Evolutionary conservation across 2,113 vertebrate species (phyloP), one percentile per base, ranked within the genome.

Genomic region (Oxyura jamaicensis): DNA sequence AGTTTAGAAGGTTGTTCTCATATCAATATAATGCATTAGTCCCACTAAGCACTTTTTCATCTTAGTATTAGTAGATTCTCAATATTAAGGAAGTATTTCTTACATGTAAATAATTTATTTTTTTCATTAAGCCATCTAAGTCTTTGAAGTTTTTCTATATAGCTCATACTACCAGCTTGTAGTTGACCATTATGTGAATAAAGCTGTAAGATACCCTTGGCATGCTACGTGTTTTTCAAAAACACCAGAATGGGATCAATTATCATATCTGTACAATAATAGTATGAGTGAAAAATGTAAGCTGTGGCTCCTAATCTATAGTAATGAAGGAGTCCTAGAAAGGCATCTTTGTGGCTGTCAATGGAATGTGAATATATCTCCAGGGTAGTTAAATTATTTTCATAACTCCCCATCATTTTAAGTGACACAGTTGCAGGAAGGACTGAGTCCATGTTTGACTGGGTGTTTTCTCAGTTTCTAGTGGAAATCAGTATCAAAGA

Each of bases 281-380:
- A 36, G 55, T 23, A 63, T 52, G 63, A 69, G 67, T 88, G 88
- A 83, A 92, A 95, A 95, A 62, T 69, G 11, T 73, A 63, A 90
- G 48, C 56, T 65, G 13, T 79, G 33, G 29, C 58, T 94, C 48
- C 31, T 74, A 42, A 81, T 33, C 82, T n/a, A 36, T 3, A 52
- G 48, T 10, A 72, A 48, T 39, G 58, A 39, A 16, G 67, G 36
- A 59, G 48, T 65, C 58, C 83, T 91, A 58, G 20, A 83, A 90
- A 72, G 39, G 8, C 65, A 31, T 88, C 25, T 91, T 20, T 50
- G 71, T 58, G 79, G n/a, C 31, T 88, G 86, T 60, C 85, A 90
- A 5, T 4, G 11, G 59, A 84, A 39, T 1, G 0, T 22, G 46
- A 68, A 75, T 31, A 2, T 15, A 44, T 44, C 75, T 88, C 65